Base-by-base conservation (phyloP, 2,888 invertebrate species). In the Argyra leucocephala region DNA sequence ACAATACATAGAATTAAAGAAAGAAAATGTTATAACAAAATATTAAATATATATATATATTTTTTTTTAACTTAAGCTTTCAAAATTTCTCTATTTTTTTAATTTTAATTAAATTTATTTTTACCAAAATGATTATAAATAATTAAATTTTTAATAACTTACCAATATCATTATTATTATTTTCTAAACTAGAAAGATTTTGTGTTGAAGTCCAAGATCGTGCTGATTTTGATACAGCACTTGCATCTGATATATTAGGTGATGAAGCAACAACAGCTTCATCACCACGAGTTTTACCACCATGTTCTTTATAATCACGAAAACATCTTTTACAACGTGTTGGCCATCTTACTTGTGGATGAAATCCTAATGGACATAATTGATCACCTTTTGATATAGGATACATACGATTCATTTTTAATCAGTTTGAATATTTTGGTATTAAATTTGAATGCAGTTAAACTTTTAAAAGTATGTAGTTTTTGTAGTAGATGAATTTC, bases 271-370 rank as follows among this genome's bases (percentile, higher is more conserved):
- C 86, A 62, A 91, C 87, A 7, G 82, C 78, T 73, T 85, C 84
- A 69, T 87, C 87, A 66, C 87, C 86, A 69, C 86, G 87, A 76
- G 86, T 85, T 73, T 87, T 86, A 58, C 87, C 87, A 65, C 89
- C 89, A 80, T 93, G 93, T 76, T 93, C 93, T 81, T 93, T 93
- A 81, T 93, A 93, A 79, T 93, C 93, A 72, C 89, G 86, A 83
- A 93, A 94, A 80, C 94, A 95, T 73, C 94, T 84, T 81, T 94
- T 94, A 82, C 94, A 94, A 75, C 93, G 85, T 66, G 93, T 93
- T 63, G 94, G 94, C 91, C 93, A 93, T 75, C 93, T 86, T 72
- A 93, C 92, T 82, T 95, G 94, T 67, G 95, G 94, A 82, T 94
- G 93, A 81, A 95, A 95, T 61, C 95, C 95, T 77, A 94, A 82